These are phyloP conservation scores for Danio rerio DNA, from an alignment of 2,113 vertebrate species.

Conservation along the genomic window GRCz12tu NC_133199.1:32980001-32980500, in stretches of 20 bases:
- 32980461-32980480: too few relatives aligned
- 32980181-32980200: neutral
- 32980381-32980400: conserved; percentile 30
- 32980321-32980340: neutral
- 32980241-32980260: neutral
- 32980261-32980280: conserved; percentile 3
- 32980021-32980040: neutral
- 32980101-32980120: conserved; percentile 21
- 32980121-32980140: conserved; percentile 4
- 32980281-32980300: neutral
- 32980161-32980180: neutral
- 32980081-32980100: conserved; percentile 26
- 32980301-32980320: neutral
- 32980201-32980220: conserved; percentile 27
- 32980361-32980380: conserved; percentile 18
- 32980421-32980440: neutral
- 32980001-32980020: neutral
- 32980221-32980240: conserved; percentile 37
- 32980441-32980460: neutral
- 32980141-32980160: conserved; percentile 32
- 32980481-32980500: too few relatives aligned
- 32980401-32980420: neutral
- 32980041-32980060: conserved; percentile 19
- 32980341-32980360: conserved; percentile 29
- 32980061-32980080: conserved; percentile 21